Percentiles rank a stretch among this genome's conserved stretches.
Evolutionary conservation across 2,113 vertebrate genomes (phyloP).

Genomic region (Elephas maximus): DNA sequence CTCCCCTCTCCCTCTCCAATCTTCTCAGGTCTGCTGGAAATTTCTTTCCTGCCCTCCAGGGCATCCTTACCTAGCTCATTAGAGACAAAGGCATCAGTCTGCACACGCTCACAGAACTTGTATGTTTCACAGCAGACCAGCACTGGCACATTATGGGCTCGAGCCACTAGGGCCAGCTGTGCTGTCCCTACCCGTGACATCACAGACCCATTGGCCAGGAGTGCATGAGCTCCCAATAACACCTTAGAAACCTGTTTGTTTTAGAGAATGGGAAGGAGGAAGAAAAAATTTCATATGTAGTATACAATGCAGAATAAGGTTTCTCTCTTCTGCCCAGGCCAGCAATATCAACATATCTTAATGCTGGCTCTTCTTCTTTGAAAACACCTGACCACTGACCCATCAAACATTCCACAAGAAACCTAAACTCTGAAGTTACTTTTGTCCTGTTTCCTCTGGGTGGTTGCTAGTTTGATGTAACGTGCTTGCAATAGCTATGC

Average conservation of each 20-base stretch:
- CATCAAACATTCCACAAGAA: not conserved
- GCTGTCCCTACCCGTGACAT: slow-evolving; percentile 99
- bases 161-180: slow-evolving; percentile 96
- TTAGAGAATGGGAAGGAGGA: not conserved
- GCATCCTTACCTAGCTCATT: slow-evolving; percentile 95
- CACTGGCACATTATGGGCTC: slow-evolving; percentile 97
- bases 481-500: not conserved
- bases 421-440: slow-evolving; percentile 27
- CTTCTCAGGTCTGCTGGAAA: not conserved
- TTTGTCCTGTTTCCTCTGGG: not conserved
- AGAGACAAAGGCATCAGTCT: slow-evolving; percentile 99
- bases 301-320: not conserved
- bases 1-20: not conserved
- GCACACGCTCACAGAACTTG: slow-evolving; percentile 99
- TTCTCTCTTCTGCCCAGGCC: not conserved
- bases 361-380: not conserved
- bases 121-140: slow-evolving; percentile 99
- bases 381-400: slow-evolving; percentile 19
- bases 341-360: slow-evolving; percentile 36
- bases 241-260: slow-evolving; percentile 96
- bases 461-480: not conserved
- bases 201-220: slow-evolving; percentile 98
- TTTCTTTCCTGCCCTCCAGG: not conserved
- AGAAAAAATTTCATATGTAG: not conserved
- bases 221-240: slow-evolving; percentile 96